These are phyloP conservation scores for Pao palembangensis DNA, from an alignment of 2,113 vertebrate genomes.

Conservation along the genomic window DNA sequence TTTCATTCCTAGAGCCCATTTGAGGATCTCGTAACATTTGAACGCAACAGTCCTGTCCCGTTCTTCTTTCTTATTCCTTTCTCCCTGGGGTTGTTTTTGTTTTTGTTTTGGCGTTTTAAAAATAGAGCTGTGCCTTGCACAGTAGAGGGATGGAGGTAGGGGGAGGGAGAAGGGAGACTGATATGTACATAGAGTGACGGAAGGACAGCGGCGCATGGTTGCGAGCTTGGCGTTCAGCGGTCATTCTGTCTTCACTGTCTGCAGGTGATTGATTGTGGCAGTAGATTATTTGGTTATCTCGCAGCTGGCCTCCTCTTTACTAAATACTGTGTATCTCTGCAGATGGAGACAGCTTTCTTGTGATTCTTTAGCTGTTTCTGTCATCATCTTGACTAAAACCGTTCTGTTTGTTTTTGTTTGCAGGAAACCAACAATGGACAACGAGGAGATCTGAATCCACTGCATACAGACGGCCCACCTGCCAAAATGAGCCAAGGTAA, in stretches of 20 bases:
- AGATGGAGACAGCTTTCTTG: background rate
- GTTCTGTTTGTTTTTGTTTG: background rate
- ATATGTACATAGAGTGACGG: slow-evolving; percentile 31
- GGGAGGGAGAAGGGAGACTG: slow-evolving; percentile 29
- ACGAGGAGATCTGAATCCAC: slow-evolving; percentile 47
- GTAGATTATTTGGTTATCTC: slow-evolving; percentile 32
- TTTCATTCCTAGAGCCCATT: slow-evolving; percentile 8
- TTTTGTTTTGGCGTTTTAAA: slow-evolving; percentile 35
- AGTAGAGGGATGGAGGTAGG: slow-evolving; percentile 17
- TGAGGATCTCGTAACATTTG: slow-evolving; percentile 33
- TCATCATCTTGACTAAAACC: background rate
- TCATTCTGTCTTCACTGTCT: slow-evolving; percentile 14
- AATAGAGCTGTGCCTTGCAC: slow-evolving; percentile 49
- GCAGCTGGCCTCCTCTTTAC: slow-evolving; percentile 19
- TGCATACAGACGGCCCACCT: slow-evolving; percentile 21
- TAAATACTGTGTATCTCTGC: background rate
- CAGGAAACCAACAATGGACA: slow-evolving; percentile 52
- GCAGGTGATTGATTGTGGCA: slow-evolving; percentile 56
- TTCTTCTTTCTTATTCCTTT: slow-evolving; percentile 3
- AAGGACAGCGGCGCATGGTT: slow-evolving; percentile 16
- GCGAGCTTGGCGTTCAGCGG: slow-evolving; percentile 19
- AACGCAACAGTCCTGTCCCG: background rate
- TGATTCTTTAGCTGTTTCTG: background rate
- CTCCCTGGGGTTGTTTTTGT: slow-evolving; percentile 40
- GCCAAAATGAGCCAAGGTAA: slow-evolving; percentile 51